Evolutionary conservation across 2,888 invertebrate genomes (phyloP).

Genomic region (Polyommatus icarus): DNA sequence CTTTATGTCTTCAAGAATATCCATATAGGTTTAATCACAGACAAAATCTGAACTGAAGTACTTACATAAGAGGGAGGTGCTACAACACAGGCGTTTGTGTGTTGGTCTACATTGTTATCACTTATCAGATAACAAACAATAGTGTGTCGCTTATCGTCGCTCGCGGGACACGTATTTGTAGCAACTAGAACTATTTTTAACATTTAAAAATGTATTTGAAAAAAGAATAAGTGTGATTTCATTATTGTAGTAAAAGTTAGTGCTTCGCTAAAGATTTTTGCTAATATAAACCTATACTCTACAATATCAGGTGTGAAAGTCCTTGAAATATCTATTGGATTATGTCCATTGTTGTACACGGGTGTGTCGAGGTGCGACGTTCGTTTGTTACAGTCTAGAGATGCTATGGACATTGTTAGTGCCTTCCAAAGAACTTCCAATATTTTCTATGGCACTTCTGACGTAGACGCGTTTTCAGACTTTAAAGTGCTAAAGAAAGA

Average conservation of each 20-base stretch:
- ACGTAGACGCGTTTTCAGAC: background rate
- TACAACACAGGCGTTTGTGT: background rate
- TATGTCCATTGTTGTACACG: background rate
- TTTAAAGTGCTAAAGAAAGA: background rate
- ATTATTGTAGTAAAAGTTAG: background rate
- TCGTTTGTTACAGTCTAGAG: background rate
- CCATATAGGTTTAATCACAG: background rate
- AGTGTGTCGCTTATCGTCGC: slow-evolving; percentile 19
- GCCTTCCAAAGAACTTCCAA: background rate
- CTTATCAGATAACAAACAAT: slow-evolving; percentile 29
- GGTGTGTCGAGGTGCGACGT: background rate
- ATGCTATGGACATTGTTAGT: background rate
- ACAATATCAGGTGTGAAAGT: background rate
- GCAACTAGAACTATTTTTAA: slow-evolving; percentile 2
- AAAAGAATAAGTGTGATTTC: background rate
- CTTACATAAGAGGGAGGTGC: slow-evolving; percentile 4
- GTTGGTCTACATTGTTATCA: slow-evolving; percentile 27
- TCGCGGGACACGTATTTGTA: background rate
- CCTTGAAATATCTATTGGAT: slow-evolving; percentile 20
- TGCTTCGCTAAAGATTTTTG: background rate
- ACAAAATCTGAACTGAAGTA: background rate
- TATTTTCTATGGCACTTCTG: background rate
- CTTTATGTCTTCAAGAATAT: background rate
- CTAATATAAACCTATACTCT: background rate
- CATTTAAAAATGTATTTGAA: slow-evolving; percentile 8